A percentile compares a stretch with the other conserved stretches of the same genome.
Evolutionary conservation across 2,888 invertebrate genomes (phyloP).

Genomic region (Maniola hyperantus): DNA sequence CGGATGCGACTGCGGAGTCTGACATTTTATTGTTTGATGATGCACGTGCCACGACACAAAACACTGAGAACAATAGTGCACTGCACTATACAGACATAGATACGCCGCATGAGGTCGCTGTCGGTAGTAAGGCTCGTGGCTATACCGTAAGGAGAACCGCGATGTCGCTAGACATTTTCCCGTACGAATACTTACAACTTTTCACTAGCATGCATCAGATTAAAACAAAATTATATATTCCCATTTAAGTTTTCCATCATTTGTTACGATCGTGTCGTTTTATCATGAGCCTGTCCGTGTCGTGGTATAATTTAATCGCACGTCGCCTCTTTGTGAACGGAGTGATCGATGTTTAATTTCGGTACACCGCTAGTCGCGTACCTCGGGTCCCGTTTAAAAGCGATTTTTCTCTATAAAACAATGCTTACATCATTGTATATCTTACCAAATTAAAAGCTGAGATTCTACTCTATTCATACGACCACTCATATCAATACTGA

Average conservation of each 20-base stretch:
- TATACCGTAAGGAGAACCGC: slow-evolving; percentile 38
- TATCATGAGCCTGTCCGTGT: not conserved
- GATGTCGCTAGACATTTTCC: slow-evolving; percentile 39
- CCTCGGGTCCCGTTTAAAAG: slow-evolving; percentile 28
- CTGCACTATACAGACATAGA: not conserved
- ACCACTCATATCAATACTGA: not conserved
- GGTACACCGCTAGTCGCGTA: slow-evolving; percentile 19
- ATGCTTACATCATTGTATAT: not conserved
- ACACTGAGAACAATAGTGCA: no score
- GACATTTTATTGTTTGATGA: slow-evolving; percentile 42
- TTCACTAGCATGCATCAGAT: slow-evolving; percentile 35
- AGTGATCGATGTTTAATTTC: slow-evolving; percentile 26
- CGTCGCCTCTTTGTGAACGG: slow-evolving; percentile 49
- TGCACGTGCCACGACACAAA: not conserved
- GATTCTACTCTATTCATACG: not conserved
- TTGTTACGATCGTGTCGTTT: not conserved
- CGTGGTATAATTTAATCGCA: not conserved
- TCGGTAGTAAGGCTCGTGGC: slow-evolving; percentile 16
- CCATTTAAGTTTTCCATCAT: slow-evolving; percentile 17
- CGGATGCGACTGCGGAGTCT: slow-evolving; percentile 52
- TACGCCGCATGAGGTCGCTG: slow-evolving; percentile 22
- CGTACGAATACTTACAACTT: slow-evolving; percentile 36
- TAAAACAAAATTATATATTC: slow-evolving; percentile 24
- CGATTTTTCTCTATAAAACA: slow-evolving; percentile 27
- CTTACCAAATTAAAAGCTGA: not conserved